Evolutionary conservation across 2,113 vertebrate species (phyloP).

Genomic region (Coreoperca whiteheadi): DNA sequence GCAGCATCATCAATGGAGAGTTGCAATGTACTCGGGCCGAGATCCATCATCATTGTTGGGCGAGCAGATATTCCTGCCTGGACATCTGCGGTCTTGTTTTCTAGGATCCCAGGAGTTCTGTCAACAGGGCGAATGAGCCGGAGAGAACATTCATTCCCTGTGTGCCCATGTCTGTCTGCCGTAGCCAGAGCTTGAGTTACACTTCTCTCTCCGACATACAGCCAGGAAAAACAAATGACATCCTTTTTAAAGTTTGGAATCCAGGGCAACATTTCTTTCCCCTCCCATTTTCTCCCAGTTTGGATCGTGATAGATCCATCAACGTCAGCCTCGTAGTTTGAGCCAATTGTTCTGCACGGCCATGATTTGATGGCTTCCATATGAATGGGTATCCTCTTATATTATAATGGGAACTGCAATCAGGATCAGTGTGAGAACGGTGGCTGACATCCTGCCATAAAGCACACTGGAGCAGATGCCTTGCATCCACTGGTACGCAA

Average conservation of each 20-base stretch:
- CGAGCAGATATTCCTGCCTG: neutral
- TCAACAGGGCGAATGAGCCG: slow-evolving; percentile 33
- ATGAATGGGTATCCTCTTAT: slow-evolving; percentile 70
- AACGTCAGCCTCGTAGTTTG: slow-evolving; percentile 53
- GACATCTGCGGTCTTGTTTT: slow-evolving; percentile 29
- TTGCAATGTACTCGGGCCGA: neutral
- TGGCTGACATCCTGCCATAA: slow-evolving; percentile 60
- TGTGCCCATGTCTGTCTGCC: slow-evolving; percentile 53
- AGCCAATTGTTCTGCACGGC: slow-evolving; percentile 62
- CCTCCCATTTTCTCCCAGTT: slow-evolving; percentile 28
- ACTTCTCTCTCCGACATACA: slow-evolving; percentile 35
- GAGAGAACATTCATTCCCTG: slow-evolving; percentile 48
- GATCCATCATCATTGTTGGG: slow-evolving; percentile 30
- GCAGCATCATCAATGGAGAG: slow-evolving; percentile 1
- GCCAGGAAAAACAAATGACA: slow-evolving; percentile 77
- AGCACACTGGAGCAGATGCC: slow-evolving; percentile 34
- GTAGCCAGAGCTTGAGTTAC: slow-evolving; percentile 62
- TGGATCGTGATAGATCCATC: slow-evolving; percentile 70
- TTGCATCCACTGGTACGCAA: slow-evolving; percentile 4
- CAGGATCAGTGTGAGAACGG: slow-evolving; percentile 60
- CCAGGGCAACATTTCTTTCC: neutral
- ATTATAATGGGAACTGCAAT: slow-evolving; percentile 67
- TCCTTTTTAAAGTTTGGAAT: slow-evolving; percentile 61
- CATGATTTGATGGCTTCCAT: slow-evolving; percentile 75
- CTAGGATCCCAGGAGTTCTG: slow-evolving; percentile 52